Conservation (phyloP, 2,113 vertebrate species). For the Tachycineta bicolor region DNA sequence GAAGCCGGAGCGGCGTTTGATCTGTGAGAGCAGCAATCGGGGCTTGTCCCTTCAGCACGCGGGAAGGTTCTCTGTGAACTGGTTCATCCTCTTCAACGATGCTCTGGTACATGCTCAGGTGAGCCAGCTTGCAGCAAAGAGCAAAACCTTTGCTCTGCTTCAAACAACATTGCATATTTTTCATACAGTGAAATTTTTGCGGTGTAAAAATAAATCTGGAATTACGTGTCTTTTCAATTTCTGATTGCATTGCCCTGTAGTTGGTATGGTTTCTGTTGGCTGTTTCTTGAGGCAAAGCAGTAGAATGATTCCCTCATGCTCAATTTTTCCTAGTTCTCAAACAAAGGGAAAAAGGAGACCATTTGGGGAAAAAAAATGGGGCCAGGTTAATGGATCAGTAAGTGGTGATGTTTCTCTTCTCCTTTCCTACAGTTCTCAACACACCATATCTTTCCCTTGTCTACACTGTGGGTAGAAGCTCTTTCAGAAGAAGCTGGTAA, state of each 20-base stretch:
- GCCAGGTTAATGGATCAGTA: not conserved
- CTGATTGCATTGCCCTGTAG: not conserved
- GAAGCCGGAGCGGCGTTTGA: slow-evolving; percentile 88
- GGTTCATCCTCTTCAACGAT: slow-evolving; percentile 99
- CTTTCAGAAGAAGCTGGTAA: slow-evolving; percentile 87
- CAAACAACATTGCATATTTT: accelerated
- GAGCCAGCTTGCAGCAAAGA: slow-evolving; percentile 13
- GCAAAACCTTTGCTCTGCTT: not conserved
- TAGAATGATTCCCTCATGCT: not conserved
- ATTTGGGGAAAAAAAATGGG: not conserved
- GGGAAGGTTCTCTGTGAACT: slow-evolving; percentile 96
- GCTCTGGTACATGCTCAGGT: slow-evolving; percentile 97
- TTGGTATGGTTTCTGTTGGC: not conserved
- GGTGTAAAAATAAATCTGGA: not conserved
- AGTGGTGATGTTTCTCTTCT: not conserved
- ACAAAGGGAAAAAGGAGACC: not conserved
- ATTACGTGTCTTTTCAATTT: not conserved
- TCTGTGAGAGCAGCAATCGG: slow-evolving; percentile 97
- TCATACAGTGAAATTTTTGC: not conserved
- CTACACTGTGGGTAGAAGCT: slow-evolving; percentile 94
- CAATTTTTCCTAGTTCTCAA: not conserved
- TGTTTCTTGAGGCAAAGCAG: not conserved
- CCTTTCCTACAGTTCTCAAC: slow-evolving; percentile 89
- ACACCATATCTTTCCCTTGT: slow-evolving; percentile 93
- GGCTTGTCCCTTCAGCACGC: slow-evolving; percentile 90